Evolutionary conservation across 2,113 vertebrate genomes (phyloP), one percentile per base, ranked within the genome.

Genomic region (Tringa solitaria): DNA sequence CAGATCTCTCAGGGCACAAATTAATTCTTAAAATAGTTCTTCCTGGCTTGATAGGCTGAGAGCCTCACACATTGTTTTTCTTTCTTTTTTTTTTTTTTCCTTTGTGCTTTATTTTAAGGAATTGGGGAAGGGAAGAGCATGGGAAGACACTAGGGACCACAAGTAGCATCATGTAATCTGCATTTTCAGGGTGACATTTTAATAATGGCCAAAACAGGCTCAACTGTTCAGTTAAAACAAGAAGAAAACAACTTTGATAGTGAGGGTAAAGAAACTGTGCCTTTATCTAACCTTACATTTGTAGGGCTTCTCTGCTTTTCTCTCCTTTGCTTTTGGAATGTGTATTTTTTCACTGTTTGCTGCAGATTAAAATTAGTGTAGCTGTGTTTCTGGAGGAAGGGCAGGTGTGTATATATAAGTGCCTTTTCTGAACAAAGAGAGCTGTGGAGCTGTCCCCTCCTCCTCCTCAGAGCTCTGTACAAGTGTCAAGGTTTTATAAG

Each of bases 11-110:
- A 87, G 95, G 96, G 80, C 83, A 65, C 92, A 91, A 77, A 94
- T 93, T 87, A 95, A 76, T 95, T 96, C 77, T 67, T 92, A 87
- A 82, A 94, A 96, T 98, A 96, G 93, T 93, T 96, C 72, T 89
- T 94, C 81, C 59, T 60, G 41, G 74, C 73, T 68, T 43, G 51
- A 60, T 84, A 57, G 83, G 50, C 77, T 90, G 87, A 89, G 84
- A 53, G 87, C 35, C 8, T 95, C 4, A 3, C 6, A 15, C 2
- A 4, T 50, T 75, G 43, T 45, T 87, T 78, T 82, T 33, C 3
- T 13, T 45, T 75, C 37, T 45, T 87, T 78, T 82, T 33, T 3
- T 13, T 45, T n/a, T 30, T 45, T 21, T 3, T 2, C 2, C 13
- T 56, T 73, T 18, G 6, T 74, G 73, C 23, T 89, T 39, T 78